Base-by-base conservation (phyloP, 2,113 vertebrate genomes). In the Arenaria interpres region DNA sequence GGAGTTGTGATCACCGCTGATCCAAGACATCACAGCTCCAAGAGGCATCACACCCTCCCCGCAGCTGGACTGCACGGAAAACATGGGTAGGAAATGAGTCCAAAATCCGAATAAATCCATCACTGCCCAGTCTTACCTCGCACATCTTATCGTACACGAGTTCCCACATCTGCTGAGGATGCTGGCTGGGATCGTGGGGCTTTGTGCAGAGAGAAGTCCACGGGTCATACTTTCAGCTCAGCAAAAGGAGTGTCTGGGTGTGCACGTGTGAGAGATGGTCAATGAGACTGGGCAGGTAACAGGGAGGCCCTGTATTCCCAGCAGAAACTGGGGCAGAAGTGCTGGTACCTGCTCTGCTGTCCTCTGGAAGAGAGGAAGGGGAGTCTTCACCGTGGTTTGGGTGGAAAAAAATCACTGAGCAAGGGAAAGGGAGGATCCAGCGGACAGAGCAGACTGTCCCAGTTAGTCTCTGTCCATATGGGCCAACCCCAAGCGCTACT, bases 81-180 rank as follows among this genome's bases (percentile, higher is more conserved):
- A 45, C 33, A 35, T 0, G 14, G 94, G 33, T 56, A 84, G 87
- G 84, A 68, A 83, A 48, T 4, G 25, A 91, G 35, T 74, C 60
- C 68, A n/a, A 64, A 46, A 20, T 27, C 18, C 39, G 39, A 97
- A 97, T 97, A 96, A 97, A 97, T 30, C 86, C 91, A 81, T 94
- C 27, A 7, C 80, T 95, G 94, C 45, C 72, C 86, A 77, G 72
- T 62, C 76, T 71, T 66, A 81, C 84, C 86, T 41, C 33, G 53
- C 88, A 95, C 41, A 30, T 6, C 71, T 77, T 48, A 17, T 37
- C 92, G 51, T 46, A 12, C 54, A 4, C 9, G 1, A 32, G 33
- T 10, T 72, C 45, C 91, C 75, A 35, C 21, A 5, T 18, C 78
- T 81, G 74, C 51, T 5, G 9, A 48, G 77, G 50, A 22, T 16